Evolutionary conservation across 2,797 vertebrate species (phyloP).

Genomic region (Psittacula derbiana): DNA sequence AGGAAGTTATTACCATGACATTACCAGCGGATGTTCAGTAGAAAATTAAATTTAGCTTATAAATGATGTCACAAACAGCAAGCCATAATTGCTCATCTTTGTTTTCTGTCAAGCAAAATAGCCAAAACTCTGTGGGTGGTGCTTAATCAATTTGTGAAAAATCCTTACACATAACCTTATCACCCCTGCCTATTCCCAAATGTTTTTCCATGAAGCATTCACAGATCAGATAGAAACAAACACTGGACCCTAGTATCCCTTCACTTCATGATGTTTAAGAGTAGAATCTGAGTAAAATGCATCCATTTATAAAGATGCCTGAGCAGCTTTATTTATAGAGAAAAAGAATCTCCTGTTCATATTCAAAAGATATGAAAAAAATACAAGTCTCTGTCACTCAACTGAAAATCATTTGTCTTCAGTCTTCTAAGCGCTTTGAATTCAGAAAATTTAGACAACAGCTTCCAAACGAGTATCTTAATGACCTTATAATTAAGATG

Average conservation of each 20-base stretch:
- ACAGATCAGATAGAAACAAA: neutral
- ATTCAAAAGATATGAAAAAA: neutral
- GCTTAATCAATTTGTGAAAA: slow-evolving; percentile 9
- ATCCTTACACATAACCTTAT: slow-evolving; percentile 25
- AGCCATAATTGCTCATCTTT: slow-evolving; percentile 73
- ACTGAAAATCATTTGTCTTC: neutral
- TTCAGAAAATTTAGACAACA: neutral
- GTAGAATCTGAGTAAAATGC: slow-evolving; percentile 8
- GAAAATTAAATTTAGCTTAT: slow-evolving; percentile 82
- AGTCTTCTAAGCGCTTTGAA: neutral
- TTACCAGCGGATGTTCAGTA: slow-evolving; percentile 77
- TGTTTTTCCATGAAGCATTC: neutral
- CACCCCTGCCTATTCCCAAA: neutral
- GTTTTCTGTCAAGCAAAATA: slow-evolving; percentile 63
- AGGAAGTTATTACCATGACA: slow-evolving; percentile 82
- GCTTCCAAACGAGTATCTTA: slow-evolving; percentile 9
- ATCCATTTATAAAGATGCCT: neutral
- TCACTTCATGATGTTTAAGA: neutral
- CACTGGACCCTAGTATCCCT: neutral
- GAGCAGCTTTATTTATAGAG: neutral
- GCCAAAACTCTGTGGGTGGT: slow-evolving; percentile 33
- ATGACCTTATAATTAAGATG: slow-evolving; percentile 18
- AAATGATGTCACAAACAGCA: slow-evolving; percentile 76
- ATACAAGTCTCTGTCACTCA: neutral
- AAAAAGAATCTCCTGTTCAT: neutral